Conservation (phyloP, 2,888 invertebrate genomes). For the Eudemis profundana region DNA sequence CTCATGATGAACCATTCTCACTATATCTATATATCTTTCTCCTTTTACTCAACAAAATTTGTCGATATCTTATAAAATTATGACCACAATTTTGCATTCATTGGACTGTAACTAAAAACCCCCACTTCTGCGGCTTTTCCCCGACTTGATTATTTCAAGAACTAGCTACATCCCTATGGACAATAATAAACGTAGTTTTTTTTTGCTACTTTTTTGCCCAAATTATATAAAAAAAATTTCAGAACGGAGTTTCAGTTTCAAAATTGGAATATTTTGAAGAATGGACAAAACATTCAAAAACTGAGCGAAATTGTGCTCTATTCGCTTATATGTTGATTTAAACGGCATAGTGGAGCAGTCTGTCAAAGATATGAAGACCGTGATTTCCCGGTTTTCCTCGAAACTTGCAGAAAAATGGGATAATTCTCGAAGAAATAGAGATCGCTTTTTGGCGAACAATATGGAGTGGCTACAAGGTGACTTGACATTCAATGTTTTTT, state of each 20-base stretch:
- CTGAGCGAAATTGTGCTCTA: background rate
- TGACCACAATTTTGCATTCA: background rate
- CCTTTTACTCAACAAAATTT: conserved; percentile 7
- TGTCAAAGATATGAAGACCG: too few species aligned
- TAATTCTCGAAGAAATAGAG: background rate
- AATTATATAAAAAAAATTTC: background rate
- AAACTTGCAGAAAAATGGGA: too few species aligned
- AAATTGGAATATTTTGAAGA: background rate
- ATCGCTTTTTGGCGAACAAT: conserved; percentile 1
- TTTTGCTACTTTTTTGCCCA: conserved; percentile 11
- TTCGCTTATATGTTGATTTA: conserved; percentile 4
- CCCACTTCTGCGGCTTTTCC: too few species aligned
- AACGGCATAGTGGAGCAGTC: too few species aligned
- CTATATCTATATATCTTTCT: background rate
- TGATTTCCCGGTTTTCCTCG: too few species aligned
- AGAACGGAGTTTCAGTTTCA: conserved; percentile 2
- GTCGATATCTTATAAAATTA: background rate
- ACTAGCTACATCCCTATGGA: too few species aligned
- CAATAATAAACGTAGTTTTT: too few species aligned
- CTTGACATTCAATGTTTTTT: conserved; percentile 4
- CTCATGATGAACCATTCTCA: background rate
- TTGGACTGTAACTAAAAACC: background rate
- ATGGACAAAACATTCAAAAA: too few species aligned
- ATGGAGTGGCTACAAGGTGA: conserved; percentile 16
- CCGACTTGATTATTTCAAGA: too few species aligned